Base-by-base conservation (phyloP, 2,888 invertebrate species). In the Timema podura region DNA sequence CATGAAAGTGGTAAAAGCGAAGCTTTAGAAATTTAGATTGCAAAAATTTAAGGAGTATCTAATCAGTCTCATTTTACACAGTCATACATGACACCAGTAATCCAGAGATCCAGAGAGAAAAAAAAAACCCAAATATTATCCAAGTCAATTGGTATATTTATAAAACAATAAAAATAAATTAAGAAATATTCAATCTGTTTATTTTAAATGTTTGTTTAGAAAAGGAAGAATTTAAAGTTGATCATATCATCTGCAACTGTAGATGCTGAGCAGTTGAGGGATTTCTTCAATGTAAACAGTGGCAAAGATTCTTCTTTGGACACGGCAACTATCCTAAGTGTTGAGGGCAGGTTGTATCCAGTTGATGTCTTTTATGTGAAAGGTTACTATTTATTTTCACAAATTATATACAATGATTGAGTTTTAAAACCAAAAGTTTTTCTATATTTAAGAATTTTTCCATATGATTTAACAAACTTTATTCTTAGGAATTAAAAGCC, bases 191-290 rank as follows among this genome's bases (percentile, higher is more conserved):
- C 48, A 16, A 9, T 6, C 16, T 7, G 15, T 67, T 57, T 57
- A 54, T 13, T 57, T 11, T 57, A 15, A 67, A 30, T 69, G 72
- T 67, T 57, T 47, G 75, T 75, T 75, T 80, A 90, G 88, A 95
- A 93, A 83, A 87, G 96, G 8, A 88, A 87, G 75, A 91, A 90
- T 73, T 81, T 98, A 0, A 89, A 91, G 76, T 79, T 99, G 0
- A 88, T 99, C 3, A 88, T 99, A 46, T 93, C 96, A 0, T 98
- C 98, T 0, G 98, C 98, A 0, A 98, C 98, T 0, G 88, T 98
- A 77, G 96, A 99, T 81, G 98, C 97, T 0, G 91, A 94, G 79
- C 90, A 92, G 75, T 83, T 95, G 11, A 86, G 87, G 61, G 86
- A 90, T 72, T 95, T 92, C 81, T 95, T 95, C 79, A 91, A 91